These are phyloP conservation scores for Ypsolopha sequella DNA, from an alignment of 2,888 invertebrate species.

Conservation along the genomic window DNA sequence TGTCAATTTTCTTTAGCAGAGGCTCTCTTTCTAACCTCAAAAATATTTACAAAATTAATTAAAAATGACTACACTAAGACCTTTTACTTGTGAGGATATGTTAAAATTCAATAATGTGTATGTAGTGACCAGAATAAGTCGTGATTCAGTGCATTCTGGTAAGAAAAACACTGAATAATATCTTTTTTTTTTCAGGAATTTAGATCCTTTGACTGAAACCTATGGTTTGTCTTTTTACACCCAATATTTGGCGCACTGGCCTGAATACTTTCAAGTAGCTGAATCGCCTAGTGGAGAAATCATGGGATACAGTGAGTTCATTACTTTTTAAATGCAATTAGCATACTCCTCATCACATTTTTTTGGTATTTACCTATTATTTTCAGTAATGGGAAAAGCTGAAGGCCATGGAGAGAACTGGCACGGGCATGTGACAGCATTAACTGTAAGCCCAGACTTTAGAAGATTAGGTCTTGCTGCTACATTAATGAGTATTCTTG, in stretches of 20 bases:
- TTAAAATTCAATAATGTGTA: slow-evolving; percentile 96
- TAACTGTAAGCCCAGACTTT: slow-evolving; percentile 96
- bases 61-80: slow-evolving; percentile 91
- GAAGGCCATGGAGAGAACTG: slow-evolving; percentile 96
- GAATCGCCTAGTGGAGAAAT: slow-evolving; percentile 96
- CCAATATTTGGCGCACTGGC: slow-evolving; percentile 98
- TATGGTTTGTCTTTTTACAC: slow-evolving; percentile 96
- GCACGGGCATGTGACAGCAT: slow-evolving; percentile 99
- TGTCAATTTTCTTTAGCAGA: too few species aligned
- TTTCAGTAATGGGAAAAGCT: slow-evolving; percentile 97
- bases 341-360: too few species aligned
- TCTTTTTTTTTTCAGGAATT: slow-evolving; percentile 76
- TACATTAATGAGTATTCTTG: slow-evolving; percentile 92
- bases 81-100: slow-evolving; percentile 95
- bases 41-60: not conserved
- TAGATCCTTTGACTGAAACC: slow-evolving; percentile 98
- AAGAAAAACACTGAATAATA: not conserved
- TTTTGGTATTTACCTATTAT: not conserved
- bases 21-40: too few species aligned
- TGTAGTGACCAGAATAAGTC: slow-evolving; percentile 42
- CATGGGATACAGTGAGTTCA: slow-evolving; percentile 96
- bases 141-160: not conserved
- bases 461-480: slow-evolving; percentile 93
- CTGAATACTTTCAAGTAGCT: slow-evolving; percentile 97
- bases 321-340: too few species aligned